Conservation (phyloP, 2,113 vertebrate genomes). For the Odocoileus hemionus region DNA sequence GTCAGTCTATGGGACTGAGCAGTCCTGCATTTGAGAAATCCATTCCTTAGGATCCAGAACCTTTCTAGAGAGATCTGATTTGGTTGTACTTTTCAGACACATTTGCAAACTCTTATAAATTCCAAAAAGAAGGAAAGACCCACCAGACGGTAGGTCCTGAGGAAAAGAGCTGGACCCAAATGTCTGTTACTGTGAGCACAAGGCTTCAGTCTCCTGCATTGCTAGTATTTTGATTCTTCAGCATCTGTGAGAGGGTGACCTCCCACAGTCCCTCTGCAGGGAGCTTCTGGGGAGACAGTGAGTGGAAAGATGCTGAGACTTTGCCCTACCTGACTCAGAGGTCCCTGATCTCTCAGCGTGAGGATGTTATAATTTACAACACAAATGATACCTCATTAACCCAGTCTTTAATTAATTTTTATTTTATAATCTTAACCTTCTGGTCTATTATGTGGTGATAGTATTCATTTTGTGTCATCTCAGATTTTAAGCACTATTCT, state of each 20-base stretch:
- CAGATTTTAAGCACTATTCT: not conserved
- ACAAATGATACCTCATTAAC: slow-evolving; percentile 27
- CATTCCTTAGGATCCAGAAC: not conserved
- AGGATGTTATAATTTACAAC: not conserved
- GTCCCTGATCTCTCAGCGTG: not conserved
- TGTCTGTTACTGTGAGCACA: not conserved
- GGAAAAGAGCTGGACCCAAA: not conserved
- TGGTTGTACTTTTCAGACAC: not conserved
- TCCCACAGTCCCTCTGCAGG: not conserved
- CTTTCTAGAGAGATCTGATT: not conserved
- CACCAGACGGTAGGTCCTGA: not conserved
- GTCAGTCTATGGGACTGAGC: not conserved
- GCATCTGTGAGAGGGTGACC: not conserved
- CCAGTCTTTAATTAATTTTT: slow-evolving; percentile 27
- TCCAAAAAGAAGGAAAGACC: not conserved
- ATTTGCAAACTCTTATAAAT: not conserved
- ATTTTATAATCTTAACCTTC: not conserved
- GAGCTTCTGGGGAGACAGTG: not conserved
- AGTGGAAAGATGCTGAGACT: not conserved
- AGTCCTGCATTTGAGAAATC: not conserved
- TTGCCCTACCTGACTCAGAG: not conserved
- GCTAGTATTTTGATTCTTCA: not conserved
- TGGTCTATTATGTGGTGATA: not conserved
- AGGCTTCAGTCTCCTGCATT: not conserved
- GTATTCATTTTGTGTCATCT: not conserved